These are phyloP conservation scores for Tiphia femorata DNA, from an alignment of 2,888 invertebrate genomes.

Conservation along the genomic window DNA sequence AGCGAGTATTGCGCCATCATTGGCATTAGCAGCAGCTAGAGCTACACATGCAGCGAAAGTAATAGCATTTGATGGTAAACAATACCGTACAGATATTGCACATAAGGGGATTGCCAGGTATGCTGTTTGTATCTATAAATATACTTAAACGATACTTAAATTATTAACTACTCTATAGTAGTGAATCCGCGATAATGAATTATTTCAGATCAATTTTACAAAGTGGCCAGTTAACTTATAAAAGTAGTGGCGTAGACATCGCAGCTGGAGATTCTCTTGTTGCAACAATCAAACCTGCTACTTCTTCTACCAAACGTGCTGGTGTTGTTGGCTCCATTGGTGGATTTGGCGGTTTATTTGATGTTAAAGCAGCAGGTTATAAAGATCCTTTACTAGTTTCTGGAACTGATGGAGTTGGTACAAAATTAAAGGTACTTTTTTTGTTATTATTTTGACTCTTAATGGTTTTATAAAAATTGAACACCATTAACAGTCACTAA, in stretches of 20 bases:
- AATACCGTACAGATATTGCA: constrained; percentile 91
- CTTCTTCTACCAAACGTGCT: constrained; percentile 81
- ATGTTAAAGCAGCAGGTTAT: constrained; percentile 81
- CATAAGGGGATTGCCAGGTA: constrained; percentile 85
- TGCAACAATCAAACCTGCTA: constrained; percentile 83
- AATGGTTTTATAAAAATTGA: too few species aligned
- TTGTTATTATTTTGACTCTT: too few species aligned
- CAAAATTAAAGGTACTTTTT: constrained; percentile 90
- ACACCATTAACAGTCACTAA: too few species aligned
- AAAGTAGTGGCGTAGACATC: constrained; percentile 93
- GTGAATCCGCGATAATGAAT: too few species aligned
- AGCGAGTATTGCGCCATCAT: constrained; percentile 78
- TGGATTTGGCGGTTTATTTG: constrained; percentile 95
- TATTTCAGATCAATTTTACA: constrained; percentile 70
- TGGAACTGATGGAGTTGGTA: constrained; percentile 97
- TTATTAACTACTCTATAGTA: constrained; percentile 2
- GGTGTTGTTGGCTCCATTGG: constrained; percentile 89
- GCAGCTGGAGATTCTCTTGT: constrained; percentile 91
- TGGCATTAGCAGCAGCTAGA: constrained; percentile 79
- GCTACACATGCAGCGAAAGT: constrained; percentile 81
- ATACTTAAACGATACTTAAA: neutral
- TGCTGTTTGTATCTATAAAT: constrained; percentile 32
- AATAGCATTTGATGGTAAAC: constrained; percentile 87
- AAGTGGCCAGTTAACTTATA: constrained; percentile 83
- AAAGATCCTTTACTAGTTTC: constrained; percentile 91